phyloP scores from a whole-genome alignment of 2,113 vertebrate species.

The Perca schrenkii region DNA sequence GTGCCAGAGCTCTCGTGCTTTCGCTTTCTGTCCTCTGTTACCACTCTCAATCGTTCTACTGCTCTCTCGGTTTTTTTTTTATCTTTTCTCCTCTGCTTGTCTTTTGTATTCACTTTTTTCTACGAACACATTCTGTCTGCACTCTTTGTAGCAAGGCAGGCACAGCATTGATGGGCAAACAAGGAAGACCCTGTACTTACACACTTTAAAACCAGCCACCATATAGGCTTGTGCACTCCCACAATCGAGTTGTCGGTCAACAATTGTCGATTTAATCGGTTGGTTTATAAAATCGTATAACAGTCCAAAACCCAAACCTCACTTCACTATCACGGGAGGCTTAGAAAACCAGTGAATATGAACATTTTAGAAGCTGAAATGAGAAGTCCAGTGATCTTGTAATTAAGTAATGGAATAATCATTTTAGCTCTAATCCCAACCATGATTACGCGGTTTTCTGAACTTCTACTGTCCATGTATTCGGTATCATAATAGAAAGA shows the following conservation, averaged over 20 bases:
- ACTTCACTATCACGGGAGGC: background rate
- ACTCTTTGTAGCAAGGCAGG: background rate
- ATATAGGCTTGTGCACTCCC: no score
- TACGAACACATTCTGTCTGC: conserved; percentile 24
- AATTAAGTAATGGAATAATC: background rate
- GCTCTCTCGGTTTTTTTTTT: conserved; percentile 4
- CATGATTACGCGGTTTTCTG: background rate
- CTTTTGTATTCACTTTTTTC: conserved; percentile 7
- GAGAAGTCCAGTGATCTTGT: background rate
- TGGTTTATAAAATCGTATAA: background rate
- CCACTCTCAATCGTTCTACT: conserved; percentile 26
- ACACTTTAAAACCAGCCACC: background rate
- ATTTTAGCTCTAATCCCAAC: background rate
- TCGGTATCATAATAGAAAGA: background rate
- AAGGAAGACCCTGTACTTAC: background rate
- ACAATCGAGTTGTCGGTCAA: background rate
- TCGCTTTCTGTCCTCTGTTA: background rate
- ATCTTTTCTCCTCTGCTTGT: background rate
- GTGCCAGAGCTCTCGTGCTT: conserved; percentile 17
- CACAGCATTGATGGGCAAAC: background rate
- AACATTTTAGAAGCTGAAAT: background rate
- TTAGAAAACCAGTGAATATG: background rate
- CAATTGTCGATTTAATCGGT: no score
- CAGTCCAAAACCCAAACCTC: background rate
- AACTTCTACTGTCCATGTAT: background rate